These are phyloP conservation scores for Ostrea denselamellosa DNA, from an alignment of 1,140 invertebrate species.

Conservation along the genomic window DNA sequence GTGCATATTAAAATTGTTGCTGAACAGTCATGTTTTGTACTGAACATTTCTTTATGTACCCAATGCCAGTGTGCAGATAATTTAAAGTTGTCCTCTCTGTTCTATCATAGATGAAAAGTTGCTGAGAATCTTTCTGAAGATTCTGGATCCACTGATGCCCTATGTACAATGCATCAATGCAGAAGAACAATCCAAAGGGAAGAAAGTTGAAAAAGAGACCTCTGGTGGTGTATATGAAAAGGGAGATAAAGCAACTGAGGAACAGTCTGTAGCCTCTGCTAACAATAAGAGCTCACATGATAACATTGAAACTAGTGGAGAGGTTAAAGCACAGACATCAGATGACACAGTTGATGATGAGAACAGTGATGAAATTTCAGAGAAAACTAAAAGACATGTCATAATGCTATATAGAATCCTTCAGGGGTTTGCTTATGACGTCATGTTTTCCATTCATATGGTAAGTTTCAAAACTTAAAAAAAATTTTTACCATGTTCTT, in stretches of 20 bases:
- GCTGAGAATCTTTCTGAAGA: conserved; percentile 63
- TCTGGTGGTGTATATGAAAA: not conserved
- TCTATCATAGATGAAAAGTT: conserved; percentile 59
- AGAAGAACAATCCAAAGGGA: not conserved
- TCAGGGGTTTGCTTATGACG: conserved; percentile 53
- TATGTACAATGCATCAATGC: conserved; percentile 50
- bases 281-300: not conserved
- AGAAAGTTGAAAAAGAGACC: not conserved
- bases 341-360: not conserved
- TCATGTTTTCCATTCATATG: conserved; percentile 49
- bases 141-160: conserved; percentile 61
- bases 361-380: conserved; percentile 30
- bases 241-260: not conserved
- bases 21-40: too few species aligned
- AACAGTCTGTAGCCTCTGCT: not conserved
- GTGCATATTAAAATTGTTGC: too few species aligned
- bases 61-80: too few species aligned
- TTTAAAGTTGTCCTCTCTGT: not conserved
- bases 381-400: conserved; percentile 35
- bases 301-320: not conserved
- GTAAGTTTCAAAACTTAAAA: conserved; percentile 27
- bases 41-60: too few species aligned
- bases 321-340: not conserved
- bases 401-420: conserved; percentile 48
- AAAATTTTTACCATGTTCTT: too few species aligned